Evolutionary conservation across 1,140 invertebrate genomes (phyloP), one percentile per base, ranked within the genome.

Genomic region (Dinothrombium tinctorium): DNA sequence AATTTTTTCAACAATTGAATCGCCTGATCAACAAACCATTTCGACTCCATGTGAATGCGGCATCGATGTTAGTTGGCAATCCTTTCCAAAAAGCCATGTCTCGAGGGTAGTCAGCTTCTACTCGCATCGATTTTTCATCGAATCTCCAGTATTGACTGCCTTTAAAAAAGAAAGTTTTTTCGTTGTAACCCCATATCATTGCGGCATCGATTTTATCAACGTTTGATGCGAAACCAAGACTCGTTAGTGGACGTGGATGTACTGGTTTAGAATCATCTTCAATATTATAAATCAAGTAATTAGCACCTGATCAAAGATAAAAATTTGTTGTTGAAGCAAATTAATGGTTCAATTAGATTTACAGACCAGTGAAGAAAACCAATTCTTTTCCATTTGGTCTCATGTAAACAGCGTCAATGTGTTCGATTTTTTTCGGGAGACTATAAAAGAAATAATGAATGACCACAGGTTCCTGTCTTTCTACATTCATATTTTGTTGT

Each of bases 321-420:
- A 7, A 7, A 1, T 14, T 14, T 14, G 12, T n/a, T n/a, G 4
- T 7, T 7, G 17, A 14, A 14, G 17, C n/a, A 14, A 4, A 14
- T 32, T 14, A 4, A 32, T 32, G n/a, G n/a, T 9, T 7, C n/a
- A 28, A 28, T 9, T 9, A 8, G 23, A 21, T 6, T 21, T 45
- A 14, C 9, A 37, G n/a, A 23, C 49, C 49, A 40, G 36, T 2
- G 53, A 94, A 94, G 56, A 94, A 86, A 11, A 89, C 72, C 50
- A 94, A 89, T 55, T 78, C 17, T 4, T 12, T 3, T 14, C 20
- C 24, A 5, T 66, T 66, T 43, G 74, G 67, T 45, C 69, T 64
- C 56, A 92, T 84, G 56, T 87, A 94, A 7, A 87, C 81, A 0
- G 87, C 86, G 59, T 94, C 86, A 17, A 94, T 71, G 45, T 74